phyloP scores from a whole-genome alignment of 1,140 invertebrate genomes.

The Hydropsyche tenuis region DNA sequence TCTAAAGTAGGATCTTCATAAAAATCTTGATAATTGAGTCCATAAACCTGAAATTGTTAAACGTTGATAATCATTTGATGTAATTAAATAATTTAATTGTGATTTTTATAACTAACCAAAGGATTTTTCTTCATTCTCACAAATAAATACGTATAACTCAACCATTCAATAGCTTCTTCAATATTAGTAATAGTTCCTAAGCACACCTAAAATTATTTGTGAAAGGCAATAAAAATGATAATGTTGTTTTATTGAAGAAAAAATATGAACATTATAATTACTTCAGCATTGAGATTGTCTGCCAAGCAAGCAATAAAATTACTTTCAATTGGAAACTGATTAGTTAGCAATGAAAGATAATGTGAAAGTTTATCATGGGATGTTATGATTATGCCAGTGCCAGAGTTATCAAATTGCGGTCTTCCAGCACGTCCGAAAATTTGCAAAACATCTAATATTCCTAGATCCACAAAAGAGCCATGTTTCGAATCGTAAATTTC shows the following conservation, averaged over 20 bases:
- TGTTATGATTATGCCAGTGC: constrained; percentile 97
- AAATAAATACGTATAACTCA: constrained; percentile 96
- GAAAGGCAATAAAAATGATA: constrained; percentile 42
- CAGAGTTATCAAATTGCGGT: constrained; percentile 91
- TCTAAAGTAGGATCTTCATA: constrained; percentile 81
- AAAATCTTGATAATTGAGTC: constrained; percentile 75
- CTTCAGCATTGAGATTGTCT: constrained; percentile 98
- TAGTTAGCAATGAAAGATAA: constrained; percentile 93
- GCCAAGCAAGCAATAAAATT: constrained; percentile 91
- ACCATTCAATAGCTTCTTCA: constrained; percentile 95
- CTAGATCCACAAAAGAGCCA: constrained; percentile 93
- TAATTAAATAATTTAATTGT: constrained; percentile 8
- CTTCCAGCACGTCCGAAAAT: constrained; percentile 98
- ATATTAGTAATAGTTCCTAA: constrained; percentile 95
- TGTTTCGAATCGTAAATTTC: constrained; percentile 97
- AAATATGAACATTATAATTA: constrained; percentile 56
- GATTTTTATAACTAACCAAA: constrained; percentile 61
- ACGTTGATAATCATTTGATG: neutral
- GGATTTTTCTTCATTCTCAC: constrained; percentile 95
- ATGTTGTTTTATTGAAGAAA: neutral
- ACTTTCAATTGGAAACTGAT: constrained; percentile 98
- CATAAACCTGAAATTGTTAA: constrained; percentile 68
- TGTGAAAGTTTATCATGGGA: constrained; percentile 90
- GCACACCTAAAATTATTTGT: constrained; percentile 72
- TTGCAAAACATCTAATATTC: constrained; percentile 97